A percentile compares a stretch with the other conserved stretches of the same genome.
Conservation (phyloP, 2,113 vertebrate genomes). For the Oreocharis arfaki region DNA sequence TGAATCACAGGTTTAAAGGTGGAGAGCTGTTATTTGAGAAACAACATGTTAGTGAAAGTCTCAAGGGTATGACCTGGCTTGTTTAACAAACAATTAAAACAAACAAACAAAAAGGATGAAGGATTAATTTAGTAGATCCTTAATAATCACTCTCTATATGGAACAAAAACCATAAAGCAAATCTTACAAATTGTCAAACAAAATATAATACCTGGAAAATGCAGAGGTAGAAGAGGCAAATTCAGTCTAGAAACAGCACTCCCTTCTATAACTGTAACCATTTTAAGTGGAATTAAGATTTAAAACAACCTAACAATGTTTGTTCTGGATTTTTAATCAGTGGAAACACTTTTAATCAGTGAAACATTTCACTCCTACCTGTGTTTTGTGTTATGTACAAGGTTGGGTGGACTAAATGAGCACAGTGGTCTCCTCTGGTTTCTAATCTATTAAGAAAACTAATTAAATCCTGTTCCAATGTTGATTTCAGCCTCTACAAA, state of each 20-base stretch:
- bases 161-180: neutral
- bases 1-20: neutral
- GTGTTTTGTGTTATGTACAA: neutral
- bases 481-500: neutral
- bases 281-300: neutral
- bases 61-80: neutral
- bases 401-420: neutral
- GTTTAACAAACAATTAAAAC: neutral
- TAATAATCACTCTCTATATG: neutral
- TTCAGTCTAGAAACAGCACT: neutral
- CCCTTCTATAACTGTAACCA: neutral
- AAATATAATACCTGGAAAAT: neutral
- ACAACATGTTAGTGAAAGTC: neutral
- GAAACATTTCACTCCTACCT: neutral
- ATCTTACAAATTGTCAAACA: neutral
- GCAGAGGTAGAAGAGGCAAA: neutral
- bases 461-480: neutral
- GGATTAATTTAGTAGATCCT: neutral
- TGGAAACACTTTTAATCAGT: neutral
- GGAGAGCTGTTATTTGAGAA: neutral
- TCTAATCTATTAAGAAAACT: neutral
- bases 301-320: neutral
- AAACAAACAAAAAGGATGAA: neutral
- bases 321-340: neutral
- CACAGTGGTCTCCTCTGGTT: neutral